Evolutionary conservation across 2,888 invertebrate genomes (phyloP).

Genomic region (Encarsia formosa): DNA sequence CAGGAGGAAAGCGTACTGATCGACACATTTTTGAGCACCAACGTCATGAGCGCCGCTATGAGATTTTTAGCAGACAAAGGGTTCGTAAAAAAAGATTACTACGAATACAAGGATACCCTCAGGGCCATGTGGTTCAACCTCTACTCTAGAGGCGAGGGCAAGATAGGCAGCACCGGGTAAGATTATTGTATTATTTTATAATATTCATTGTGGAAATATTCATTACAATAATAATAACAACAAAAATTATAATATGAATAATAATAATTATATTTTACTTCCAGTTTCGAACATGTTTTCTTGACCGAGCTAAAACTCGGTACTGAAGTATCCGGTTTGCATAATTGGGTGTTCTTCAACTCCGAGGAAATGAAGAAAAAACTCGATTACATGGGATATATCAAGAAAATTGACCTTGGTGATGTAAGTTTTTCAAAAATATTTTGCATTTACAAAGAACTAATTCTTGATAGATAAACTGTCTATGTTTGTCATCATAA

Average conservation of each 20-base stretch:
- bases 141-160: conserved; percentile 73
- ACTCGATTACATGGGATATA: conserved; percentile 75
- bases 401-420: conserved; percentile 67
- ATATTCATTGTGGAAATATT: no score
- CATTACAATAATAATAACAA: no score
- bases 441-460: no score
- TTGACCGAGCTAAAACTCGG: conserved; percentile 79
- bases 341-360: conserved; percentile 87
- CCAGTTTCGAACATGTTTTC: conserved; percentile 91
- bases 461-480: no score
- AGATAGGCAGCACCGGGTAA: conserved; percentile 82
- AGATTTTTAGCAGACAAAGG: conserved; percentile 54
- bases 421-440: conserved; percentile 66
- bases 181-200: no score
- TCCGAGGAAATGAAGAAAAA: conserved; percentile 69
- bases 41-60: conserved; percentile 54
- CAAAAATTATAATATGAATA: no score
- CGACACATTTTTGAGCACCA: conserved; percentile 54
- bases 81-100: conserved; percentile 42
- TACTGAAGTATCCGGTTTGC: conserved; percentile 72
- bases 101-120: conserved; percentile 67
- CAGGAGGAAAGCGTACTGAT: conserved; percentile 43
- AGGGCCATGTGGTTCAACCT: conserved; percentile 76
- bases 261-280: no score
- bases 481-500: no score